Base-by-base conservation (phyloP, 2,797 vertebrate genomes). In the Pseudopleuronectes americanus region DNA sequence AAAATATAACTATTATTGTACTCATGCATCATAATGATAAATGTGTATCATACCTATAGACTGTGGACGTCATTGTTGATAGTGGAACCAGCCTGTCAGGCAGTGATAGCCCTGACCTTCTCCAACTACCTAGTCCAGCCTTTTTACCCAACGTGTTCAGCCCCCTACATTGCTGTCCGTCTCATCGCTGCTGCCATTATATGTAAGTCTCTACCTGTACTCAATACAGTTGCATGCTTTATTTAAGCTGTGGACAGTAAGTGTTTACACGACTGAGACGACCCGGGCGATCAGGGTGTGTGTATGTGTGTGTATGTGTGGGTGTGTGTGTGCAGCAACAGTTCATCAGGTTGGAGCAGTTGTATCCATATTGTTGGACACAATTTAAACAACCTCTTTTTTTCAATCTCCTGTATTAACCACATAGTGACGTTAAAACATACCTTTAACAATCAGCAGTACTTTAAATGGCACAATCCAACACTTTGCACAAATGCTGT, bases 41-140 rank as follows among this genome's bases (percentile, higher is more conserved):
- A 68, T 24, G 43, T 21, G 2, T 22, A 1, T 64, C 4, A 17
- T 66, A 68, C 5, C 28, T 12, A 14, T 28, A 93, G 93, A n/a
- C 72, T 95, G 24, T 95, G 95, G 95, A 95, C 94, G 0, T 95
- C 95, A 0, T 62, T 95, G 83, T 16, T 95, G 86, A 95, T 95
- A 2, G 95, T 95, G 24, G 94, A 95, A 61, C 95, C 95, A 0
- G 94, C 95, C 10, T 93, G 93, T 87, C 94, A 95, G 88, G 95
- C 94, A 1, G 94, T 95, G 71, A 95, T 95, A n/a, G 94, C 93
- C 55, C 79, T 95, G 62, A 95, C 95, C 43, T 95, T 95, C 84
- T 92, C 94, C 74, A 94, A 55, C 84, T 95, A 95, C 77, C 84
- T 94, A 71, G 91, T 95, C 54, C 93, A 96, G 73, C 95, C 95